Evolutionary conservation across 2,113 vertebrate genomes (phyloP).

Genomic region (Aleadryas rufinucha): DNA sequence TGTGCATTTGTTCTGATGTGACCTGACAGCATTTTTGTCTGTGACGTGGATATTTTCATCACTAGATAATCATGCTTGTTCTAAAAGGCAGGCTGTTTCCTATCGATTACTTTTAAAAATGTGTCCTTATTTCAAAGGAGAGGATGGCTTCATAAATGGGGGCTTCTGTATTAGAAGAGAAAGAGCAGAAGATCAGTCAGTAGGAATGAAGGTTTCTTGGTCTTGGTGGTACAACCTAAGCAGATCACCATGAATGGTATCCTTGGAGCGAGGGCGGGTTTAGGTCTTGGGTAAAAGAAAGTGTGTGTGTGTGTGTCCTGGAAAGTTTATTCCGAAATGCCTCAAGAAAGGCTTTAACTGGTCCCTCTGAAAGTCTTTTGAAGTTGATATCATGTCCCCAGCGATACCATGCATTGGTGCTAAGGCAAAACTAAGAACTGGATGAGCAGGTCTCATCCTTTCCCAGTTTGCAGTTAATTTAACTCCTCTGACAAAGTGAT

Average conservation of each 20-base stretch:
- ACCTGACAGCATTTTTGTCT: background rate
- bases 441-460: background rate
- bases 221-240: background rate
- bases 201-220: background rate
- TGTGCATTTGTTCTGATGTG: background rate
- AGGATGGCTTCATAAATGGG: background rate
- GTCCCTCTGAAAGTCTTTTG: background rate
- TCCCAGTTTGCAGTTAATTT: background rate
- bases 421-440: background rate
- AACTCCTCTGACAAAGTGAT: background rate
- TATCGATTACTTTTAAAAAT: background rate
- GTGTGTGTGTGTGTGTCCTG: background rate
- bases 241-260: background rate
- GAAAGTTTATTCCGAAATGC: background rate
- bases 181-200: background rate
- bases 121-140: background rate
- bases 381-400: rapidly evolving
- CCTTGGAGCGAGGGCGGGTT: background rate
- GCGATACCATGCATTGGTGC: background rate
- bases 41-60: background rate
- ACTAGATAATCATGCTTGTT: background rate
- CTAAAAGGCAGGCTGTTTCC: background rate
- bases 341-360: background rate
- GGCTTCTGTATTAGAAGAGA: background rate
- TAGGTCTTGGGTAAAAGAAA: background rate